Conservation (phyloP, 1,140 invertebrate species). For the Lepidotrigona ventralis region DNA sequence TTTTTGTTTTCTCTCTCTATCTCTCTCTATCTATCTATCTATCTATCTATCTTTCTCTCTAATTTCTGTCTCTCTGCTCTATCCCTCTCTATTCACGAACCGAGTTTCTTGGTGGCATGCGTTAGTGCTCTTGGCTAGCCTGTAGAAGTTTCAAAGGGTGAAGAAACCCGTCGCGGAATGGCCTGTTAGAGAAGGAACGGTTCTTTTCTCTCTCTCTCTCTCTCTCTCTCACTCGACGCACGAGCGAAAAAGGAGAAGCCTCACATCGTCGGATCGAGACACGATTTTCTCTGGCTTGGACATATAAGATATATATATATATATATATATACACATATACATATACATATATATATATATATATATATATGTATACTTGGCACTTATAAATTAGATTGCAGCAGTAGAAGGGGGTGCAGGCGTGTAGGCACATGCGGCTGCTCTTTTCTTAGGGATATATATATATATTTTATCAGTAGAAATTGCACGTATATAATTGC, state of each 20-base stretch:
- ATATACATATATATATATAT: too few species aligned
- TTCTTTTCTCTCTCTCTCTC: slow-evolving; percentile 36
- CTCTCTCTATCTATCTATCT: slow-evolving; percentile 48
- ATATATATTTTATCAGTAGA: slow-evolving; percentile 62
- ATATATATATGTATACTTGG: slow-evolving; percentile 37
- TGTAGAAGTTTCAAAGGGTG: slow-evolving; percentile 51
- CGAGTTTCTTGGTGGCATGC: slow-evolving; percentile 72
- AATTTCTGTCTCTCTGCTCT: slow-evolving; percentile 17
- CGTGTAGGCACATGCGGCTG: slow-evolving; percentile 62
- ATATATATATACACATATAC: too few species aligned
- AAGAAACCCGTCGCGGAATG: slow-evolving; percentile 47
- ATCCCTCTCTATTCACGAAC: slow-evolving; percentile 50
- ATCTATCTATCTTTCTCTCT: slow-evolving; percentile 23
- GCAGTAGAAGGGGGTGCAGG: slow-evolving; percentile 68
- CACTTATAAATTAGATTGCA: slow-evolving; percentile 58
- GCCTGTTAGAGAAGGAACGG: slow-evolving; percentile 45
- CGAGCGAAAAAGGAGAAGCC: slow-evolving; percentile 38
- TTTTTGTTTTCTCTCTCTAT: slow-evolving; percentile 51
- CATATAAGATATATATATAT: slow-evolving; percentile 26
- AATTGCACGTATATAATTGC: slow-evolving; percentile 67
- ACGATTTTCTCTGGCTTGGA: slow-evolving; percentile 58
- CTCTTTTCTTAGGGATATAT: slow-evolving; percentile 48
- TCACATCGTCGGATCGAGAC: slow-evolving; percentile 35
- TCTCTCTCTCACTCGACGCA: slow-evolving; percentile 53
- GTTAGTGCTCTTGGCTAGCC: slow-evolving; percentile 67